Base-by-base conservation (phyloP, 1,140 invertebrate species). In the Nephila pilipes region DNA sequence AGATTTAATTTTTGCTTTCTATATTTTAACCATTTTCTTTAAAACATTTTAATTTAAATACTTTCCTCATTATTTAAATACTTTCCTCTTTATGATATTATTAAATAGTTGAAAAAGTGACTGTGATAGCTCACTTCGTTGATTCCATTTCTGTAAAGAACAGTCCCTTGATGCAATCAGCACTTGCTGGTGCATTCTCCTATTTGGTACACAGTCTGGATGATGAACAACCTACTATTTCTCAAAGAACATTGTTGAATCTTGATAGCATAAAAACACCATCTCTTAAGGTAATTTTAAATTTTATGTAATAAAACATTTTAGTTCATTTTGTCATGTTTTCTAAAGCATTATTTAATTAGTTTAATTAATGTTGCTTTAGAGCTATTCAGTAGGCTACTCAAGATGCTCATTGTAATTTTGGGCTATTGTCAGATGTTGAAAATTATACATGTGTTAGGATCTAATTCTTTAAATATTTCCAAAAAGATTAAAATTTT, bases 161-260 rank as follows among this genome's bases (percentile, higher is more conserved):
- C 91, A 97, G 98, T 94, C 96, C 97, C 75, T 96, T 97, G 8
- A 96, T 99, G 36, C 98, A 99, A 96, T 98, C 98, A n/a, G 97
- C 98, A 0, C 95, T 99, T 94, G 98, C 99, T 18, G 99, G 99
- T 95, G 98, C 98, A 20, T 99, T 99, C 96, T 99, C 98, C 95
- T 99, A 99, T 95, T 96, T 99, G 38, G 98, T 99, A 94, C 98
- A 98, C 85, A 98, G 98, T 94, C 97, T 99, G 96, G 98, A 99
- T 96, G 99, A 99, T 95, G 97, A 97, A 88, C 99, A 98, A 95
- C 97, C 99, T 58, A 97, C 98, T 94, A 98, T 99, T 20, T 98
- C 98, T 5, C 99, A 99, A 96, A 96, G 98, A 95, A 97, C 99
- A 8, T 98, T 98, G 1, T 96, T 99, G 22, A 98, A 98, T 95